Conservation (phyloP, 2,888 invertebrate species). For the Amiota mariae region DNA sequence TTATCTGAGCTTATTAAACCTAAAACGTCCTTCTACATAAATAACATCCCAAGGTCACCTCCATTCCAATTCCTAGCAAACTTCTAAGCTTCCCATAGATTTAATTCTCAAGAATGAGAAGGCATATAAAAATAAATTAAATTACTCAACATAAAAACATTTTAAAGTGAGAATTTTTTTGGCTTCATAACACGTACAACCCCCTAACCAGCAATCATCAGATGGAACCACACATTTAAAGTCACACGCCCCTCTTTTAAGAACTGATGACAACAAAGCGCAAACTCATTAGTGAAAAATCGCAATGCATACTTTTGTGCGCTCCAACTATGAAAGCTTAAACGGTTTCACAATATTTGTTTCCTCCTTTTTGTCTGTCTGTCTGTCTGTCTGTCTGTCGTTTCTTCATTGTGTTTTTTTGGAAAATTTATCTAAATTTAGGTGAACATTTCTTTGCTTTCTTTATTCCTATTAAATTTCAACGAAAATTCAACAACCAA, state of each 20-base stretch:
- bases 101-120: too few species aligned
- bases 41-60: too few species aligned
- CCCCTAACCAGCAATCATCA: not conserved
- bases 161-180: too few species aligned
- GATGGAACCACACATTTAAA: too few species aligned
- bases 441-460: not conserved
- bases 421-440: constrained; percentile 1
- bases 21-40: too few species aligned
- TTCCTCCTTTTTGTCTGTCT: constrained; percentile 4
- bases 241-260: too few species aligned
- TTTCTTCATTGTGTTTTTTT: not conserved
- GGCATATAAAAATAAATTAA: too few species aligned
- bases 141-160: too few species aligned
- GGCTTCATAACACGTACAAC: not conserved
- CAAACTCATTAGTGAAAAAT: constrained; percentile 8
- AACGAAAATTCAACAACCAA: not conserved
- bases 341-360: constrained; percentile 5
- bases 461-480: not conserved
- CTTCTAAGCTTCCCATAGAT: too few species aligned
- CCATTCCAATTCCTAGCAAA: too few species aligned
- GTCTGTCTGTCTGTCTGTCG: constrained; percentile 1
- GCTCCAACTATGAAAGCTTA: not conserved
- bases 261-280: not conserved
- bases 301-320: constrained; percentile 6
- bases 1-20: too few species aligned